Conservation (phyloP, 2,888 invertebrate species). For the Cerastis leucographa region DNA sequence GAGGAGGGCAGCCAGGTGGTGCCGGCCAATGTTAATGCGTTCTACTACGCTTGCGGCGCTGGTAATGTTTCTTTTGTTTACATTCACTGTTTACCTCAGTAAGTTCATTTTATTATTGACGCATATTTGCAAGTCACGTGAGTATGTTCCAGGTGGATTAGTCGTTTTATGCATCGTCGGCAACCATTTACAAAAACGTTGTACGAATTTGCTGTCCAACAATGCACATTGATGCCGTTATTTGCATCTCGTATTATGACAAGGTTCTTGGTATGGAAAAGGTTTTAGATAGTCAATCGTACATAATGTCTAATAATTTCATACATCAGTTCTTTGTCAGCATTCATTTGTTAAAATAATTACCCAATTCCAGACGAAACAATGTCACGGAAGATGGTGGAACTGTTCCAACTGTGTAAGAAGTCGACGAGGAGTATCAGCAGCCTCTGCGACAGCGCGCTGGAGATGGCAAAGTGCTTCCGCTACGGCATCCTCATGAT, state of each 20-base stretch:
- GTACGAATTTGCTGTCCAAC: not conserved
- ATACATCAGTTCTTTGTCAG: not conserved
- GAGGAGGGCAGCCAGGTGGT: slow-evolving; percentile 46
- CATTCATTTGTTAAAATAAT: slow-evolving; percentile 29
- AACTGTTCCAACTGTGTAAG: slow-evolving; percentile 55
- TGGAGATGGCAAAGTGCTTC: slow-evolving; percentile 72
- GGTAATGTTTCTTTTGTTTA: slow-evolving; percentile 59
- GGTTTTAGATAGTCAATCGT: not conserved
- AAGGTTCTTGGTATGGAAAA: not conserved
- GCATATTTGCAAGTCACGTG: not conserved
- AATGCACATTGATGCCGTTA: not conserved
- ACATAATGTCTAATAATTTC: not conserved
- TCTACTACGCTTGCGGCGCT: slow-evolving; percentile 68
- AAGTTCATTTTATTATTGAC: not conserved
- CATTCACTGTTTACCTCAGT: not conserved
- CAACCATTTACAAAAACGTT: not conserved
- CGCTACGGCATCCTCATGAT: slow-evolving; percentile 59
- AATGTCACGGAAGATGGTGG: slow-evolving; percentile 59
- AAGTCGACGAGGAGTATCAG: not conserved
- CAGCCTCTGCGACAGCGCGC: slow-evolving; percentile 25
- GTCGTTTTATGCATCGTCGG: not conserved
- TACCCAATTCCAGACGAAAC: slow-evolving; percentile 65
- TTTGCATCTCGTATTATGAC: not conserved
- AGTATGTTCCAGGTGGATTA: not conserved
- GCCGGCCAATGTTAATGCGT: slow-evolving; percentile 59